Evolutionary conservation across 2,888 invertebrate species (phyloP).

Genomic region (Serripes groenlandicus): DNA sequence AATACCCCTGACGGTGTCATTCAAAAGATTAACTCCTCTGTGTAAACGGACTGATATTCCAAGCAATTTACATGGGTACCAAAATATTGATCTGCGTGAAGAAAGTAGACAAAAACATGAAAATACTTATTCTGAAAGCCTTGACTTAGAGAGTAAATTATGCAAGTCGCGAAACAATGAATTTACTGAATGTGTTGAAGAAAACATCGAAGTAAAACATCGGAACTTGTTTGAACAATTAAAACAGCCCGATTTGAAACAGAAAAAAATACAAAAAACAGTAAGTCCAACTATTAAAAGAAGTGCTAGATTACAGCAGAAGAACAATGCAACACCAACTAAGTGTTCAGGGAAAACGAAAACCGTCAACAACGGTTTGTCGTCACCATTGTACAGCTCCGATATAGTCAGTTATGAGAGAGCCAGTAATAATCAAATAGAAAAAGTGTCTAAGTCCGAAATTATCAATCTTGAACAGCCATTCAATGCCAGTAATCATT

Average conservation of each 20-base stretch:
- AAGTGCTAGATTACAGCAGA: constrained; percentile 8
- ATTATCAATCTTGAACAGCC: background rate
- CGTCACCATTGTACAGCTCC: background rate
- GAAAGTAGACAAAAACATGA: background rate
- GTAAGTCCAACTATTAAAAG: constrained; percentile 1
- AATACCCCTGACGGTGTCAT: constrained; percentile 64
- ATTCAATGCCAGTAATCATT: background rate
- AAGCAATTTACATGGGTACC: background rate
- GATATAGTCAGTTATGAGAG: background rate
- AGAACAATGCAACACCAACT: background rate
- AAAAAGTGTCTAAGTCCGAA: background rate
- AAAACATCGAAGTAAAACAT: background rate
- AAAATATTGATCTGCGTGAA: background rate
- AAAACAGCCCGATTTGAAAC: background rate
- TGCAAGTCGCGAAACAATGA: background rate
- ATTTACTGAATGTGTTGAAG: background rate
- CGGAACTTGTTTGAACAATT: constrained; percentile 6
- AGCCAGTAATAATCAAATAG: background rate
- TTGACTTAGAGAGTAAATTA: too few relatives aligned
- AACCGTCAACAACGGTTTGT: background rate
- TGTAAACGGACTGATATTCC: constrained; percentile 5
- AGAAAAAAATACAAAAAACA: background rate
- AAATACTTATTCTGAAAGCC: too few relatives aligned
- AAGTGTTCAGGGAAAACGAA: background rate
- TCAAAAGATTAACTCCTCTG: constrained; percentile 68